Evolutionary conservation across 2,113 vertebrate species (phyloP).

Genomic region (Phycodurus eques): DNA sequence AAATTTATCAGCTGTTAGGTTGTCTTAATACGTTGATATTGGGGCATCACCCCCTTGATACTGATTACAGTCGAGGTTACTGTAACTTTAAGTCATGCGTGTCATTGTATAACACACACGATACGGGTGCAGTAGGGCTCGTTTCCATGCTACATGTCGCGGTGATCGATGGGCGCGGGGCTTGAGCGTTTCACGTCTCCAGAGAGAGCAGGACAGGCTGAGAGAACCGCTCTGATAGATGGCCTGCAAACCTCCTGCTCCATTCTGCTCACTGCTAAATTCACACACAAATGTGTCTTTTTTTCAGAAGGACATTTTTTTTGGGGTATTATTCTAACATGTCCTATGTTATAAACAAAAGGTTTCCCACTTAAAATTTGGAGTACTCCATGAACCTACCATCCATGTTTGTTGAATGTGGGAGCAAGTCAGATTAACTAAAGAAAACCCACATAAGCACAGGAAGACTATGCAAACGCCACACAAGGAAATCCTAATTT

Average conservation of each 20-base stretch:
- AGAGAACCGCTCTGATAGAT: slow-evolving; percentile 50
- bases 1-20: not conserved
- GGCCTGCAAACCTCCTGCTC: slow-evolving; percentile 26
- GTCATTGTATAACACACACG: not conserved
- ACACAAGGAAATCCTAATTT: too few species aligned
- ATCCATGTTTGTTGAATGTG: too few species aligned
- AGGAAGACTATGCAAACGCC: too few species aligned
- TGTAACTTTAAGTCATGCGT: not conserved
- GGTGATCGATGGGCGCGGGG: slow-evolving; percentile 16
- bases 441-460: too few species aligned
- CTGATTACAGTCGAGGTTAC: too few species aligned
- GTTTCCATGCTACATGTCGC: slow-evolving; percentile 23
- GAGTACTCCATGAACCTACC: too few species aligned
- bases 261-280: slow-evolving; percentile 34
- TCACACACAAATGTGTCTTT: slow-evolving; percentile 16
- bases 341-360: not conserved
- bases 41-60: not conserved
- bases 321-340: not conserved
- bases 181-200: slow-evolving; percentile 36
- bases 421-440: too few species aligned
- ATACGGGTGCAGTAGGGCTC: slow-evolving; percentile 23
- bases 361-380: too few species aligned
- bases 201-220: slow-evolving; percentile 29
- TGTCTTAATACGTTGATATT: not conserved
- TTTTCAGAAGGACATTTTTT: not conserved